Evolutionary conservation across 2,888 invertebrate species (phyloP).

Genomic region (Drosophila testacea): DNA sequence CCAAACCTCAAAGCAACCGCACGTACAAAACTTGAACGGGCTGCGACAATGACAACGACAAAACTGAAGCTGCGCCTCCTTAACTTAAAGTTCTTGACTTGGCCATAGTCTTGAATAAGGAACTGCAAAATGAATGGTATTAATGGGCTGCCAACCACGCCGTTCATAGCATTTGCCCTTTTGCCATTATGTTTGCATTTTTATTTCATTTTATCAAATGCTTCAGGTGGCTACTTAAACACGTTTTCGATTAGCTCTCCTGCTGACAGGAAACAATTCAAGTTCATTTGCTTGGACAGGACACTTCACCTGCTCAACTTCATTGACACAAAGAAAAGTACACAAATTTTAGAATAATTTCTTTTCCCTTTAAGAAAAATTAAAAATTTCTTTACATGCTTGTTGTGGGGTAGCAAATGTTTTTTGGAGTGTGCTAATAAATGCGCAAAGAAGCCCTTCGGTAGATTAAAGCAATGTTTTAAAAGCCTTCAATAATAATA

Average conservation of each 20-base stretch:
- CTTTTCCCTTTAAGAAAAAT: constrained; percentile 45
- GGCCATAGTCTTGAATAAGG: constrained; percentile 53
- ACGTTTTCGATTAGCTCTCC: constrained; percentile 82
- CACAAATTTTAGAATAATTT: constrained; percentile 32
- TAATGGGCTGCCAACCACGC: constrained; percentile 38
- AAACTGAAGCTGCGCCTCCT: constrained; percentile 51
- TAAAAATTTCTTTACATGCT: constrained; percentile 37
- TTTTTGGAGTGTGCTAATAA: constrained; percentile 65
- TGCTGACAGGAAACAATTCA: constrained; percentile 48
- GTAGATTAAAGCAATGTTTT: constrained; percentile 1
- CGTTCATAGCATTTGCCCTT: neutral
- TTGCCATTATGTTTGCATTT: constrained; percentile 30
- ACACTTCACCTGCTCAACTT: constrained; percentile 36
- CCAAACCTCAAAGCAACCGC: constrained; percentile 76
- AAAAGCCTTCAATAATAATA: neutral
- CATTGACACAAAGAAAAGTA: neutral
- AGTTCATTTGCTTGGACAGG: constrained; percentile 3
- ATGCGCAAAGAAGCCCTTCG: constrained; percentile 43
- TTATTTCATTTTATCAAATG: constrained; percentile 70
- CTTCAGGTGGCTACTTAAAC: constrained; percentile 79
- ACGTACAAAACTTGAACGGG: constrained; percentile 75
- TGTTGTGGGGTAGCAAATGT: constrained; percentile 15
- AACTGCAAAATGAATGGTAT: constrained; percentile 44
- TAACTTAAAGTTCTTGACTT: constrained; percentile 49
- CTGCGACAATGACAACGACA: constrained; percentile 59